A percentile compares a stretch with the other conserved stretches of the same genome.
Conservation (phyloP, 2,888 invertebrate genomes). For the Amphimallon solstitiale region DNA sequence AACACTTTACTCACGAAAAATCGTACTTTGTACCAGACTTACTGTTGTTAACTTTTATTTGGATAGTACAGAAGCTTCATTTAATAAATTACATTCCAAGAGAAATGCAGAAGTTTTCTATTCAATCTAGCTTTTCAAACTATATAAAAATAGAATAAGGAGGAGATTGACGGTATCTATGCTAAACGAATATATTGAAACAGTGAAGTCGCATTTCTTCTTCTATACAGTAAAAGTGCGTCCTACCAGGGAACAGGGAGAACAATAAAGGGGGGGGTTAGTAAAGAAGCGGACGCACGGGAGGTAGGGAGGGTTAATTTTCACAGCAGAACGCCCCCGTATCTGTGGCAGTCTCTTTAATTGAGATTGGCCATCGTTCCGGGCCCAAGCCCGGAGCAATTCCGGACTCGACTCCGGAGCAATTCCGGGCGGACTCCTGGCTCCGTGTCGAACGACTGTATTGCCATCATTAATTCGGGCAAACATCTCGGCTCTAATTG, state of each 20-base stretch:
- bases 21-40: too few species aligned
- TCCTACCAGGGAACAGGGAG: background rate
- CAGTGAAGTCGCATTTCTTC: too few species aligned
- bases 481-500: slow-evolving; percentile 16
- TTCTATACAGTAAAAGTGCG: background rate
- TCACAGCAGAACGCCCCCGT: background rate
- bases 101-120: too few species aligned
- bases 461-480: slow-evolving; percentile 15
- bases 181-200: too few species aligned
- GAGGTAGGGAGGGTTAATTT: background rate
- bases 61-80: too few species aligned
- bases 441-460: slow-evolving; percentile 4
- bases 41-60: too few species aligned
- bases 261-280: background rate
- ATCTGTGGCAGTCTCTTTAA: slow-evolving; percentile 18
- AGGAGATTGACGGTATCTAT: too few species aligned
- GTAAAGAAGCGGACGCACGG: background rate
- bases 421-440: background rate
- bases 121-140: too few species aligned
- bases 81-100: too few species aligned
- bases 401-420: slow-evolving; percentile 6
- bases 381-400: background rate
- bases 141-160: too few species aligned
- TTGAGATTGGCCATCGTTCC: slow-evolving; percentile 18
- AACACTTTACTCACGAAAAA: too few species aligned